Base-by-base conservation (phyloP, 2,113 vertebrate genomes). In the Chaenocephalus aceratus region DNA sequence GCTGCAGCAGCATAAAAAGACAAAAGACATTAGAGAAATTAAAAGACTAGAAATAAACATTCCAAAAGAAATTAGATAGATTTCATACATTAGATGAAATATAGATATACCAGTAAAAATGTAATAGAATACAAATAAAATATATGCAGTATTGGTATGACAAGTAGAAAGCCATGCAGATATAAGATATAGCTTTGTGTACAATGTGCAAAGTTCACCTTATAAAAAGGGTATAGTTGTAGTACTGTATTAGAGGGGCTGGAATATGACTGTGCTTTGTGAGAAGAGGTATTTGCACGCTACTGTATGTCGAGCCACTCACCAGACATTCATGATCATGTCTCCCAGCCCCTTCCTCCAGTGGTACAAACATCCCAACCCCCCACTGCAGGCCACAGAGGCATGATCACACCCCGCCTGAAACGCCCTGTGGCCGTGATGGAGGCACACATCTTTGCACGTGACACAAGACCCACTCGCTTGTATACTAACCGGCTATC, bases 401-500 rank as follows among this genome's bases (percentile, higher is more conserved):
- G 86, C 60, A 73, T 61, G 66, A 80, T 82, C 66, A 74, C 86
- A 59, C 76, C 68, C 61, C 0, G 81, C 57, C 80, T 60, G 65
- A 75, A 74, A 77, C 72, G 77, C 75, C 88, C 77, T 18, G 59
- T 34, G 82, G 78, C 13, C 85, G 81, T 79, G 84, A 88, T 72
- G 84, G 84, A 85, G 73, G 89, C 89, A 71, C 75, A 82, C 72
- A 70, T 75, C 72, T 68, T 74, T 68, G 65, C 79, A 71, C 76
- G 77, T 90, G 90, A 91, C 72, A 64, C 15, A 66, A 88, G 75
- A 83, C 74, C 66, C 63, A 68, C 82, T 67, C 53, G 48, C 73
- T 85, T 86, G 79, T 80, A 80, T 79, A 82, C 61, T 73, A 69
- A 77, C 73, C 63, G 58, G 62, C 75, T 75, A 80, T 79, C 60